Conservation (phyloP, 2,888 invertebrate species). For the Drosophila subquinaria region DNA sequence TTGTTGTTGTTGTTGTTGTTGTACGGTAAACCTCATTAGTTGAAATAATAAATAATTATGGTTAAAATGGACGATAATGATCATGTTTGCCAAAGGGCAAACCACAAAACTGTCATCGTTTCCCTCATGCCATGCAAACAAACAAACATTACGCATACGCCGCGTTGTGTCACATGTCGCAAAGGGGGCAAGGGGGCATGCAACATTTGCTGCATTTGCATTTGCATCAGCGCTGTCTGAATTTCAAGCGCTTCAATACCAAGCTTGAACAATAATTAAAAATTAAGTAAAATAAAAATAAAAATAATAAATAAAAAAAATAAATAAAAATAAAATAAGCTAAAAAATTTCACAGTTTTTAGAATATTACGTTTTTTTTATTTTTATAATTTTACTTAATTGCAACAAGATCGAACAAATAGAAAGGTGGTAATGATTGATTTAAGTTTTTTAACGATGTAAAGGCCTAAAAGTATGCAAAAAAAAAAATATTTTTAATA, state of each 20-base stretch:
- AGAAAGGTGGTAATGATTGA: too few relatives aligned
- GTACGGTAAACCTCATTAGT: conserved; percentile 47
- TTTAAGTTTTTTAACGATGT: too few relatives aligned
- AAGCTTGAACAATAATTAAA: neutral
- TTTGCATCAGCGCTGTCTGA: conserved; percentile 10
- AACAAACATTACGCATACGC: conserved; percentile 43
- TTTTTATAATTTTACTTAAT: too few relatives aligned
- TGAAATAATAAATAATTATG: conserved; percentile 36
- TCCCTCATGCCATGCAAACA: conserved; percentile 12
- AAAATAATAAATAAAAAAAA: too few relatives aligned
- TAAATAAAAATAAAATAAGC: too few relatives aligned
- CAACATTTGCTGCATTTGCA: conserved; percentile 26
- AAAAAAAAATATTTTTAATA: too few relatives aligned
- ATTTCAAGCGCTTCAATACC: neutral
- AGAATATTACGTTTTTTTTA: too few relatives aligned
- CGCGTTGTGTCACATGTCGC: conserved; percentile 20
- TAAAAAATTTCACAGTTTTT: too few relatives aligned
- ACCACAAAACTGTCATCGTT: conserved; percentile 17
- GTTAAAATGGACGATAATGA: conserved; percentile 16
- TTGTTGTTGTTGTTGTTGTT: conserved; percentile 28
- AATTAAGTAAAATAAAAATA: too few relatives aligned
- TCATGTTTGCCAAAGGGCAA: conserved; percentile 30
- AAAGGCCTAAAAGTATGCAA: too few relatives aligned
- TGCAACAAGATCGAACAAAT: too few relatives aligned
- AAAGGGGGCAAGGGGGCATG: conserved; percentile 18